These are phyloP conservation scores for Phalangium opilio DNA, from an alignment of 2,888 invertebrate genomes.

Conservation along the genomic window DNA sequence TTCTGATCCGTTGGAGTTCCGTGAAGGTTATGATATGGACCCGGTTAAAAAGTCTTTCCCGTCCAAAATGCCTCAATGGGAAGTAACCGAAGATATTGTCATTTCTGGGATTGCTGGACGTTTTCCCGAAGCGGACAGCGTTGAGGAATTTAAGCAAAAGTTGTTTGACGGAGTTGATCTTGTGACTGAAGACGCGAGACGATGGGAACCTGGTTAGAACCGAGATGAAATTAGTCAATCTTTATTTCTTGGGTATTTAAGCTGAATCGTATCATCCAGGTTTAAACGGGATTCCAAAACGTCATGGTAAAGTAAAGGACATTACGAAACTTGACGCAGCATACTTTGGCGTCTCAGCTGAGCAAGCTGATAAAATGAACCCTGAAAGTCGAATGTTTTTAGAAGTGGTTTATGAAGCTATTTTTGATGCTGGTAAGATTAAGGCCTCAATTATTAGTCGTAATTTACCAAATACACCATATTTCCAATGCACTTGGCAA, in stretches of 20 bases:
- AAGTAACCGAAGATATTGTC: constrained; percentile 54
- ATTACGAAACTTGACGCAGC: constrained; percentile 66
- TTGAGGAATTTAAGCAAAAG: constrained; percentile 83
- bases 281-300: constrained; percentile 58
- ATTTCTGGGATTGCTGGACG: constrained; percentile 66
- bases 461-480: too few species aligned
- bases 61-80: too few species aligned
- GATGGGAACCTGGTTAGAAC: constrained; percentile 77
- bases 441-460: too few species aligned
- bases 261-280: too few species aligned
- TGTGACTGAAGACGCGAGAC: constrained; percentile 74
- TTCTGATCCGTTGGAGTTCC: too few species aligned
- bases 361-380: constrained; percentile 72
- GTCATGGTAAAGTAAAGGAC: constrained; percentile 51
- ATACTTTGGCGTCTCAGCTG: constrained; percentile 78
- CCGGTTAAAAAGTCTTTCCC: too few species aligned
- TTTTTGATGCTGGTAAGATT: constrained; percentile 64
- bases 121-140: constrained; percentile 73
- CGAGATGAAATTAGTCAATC: too few species aligned
- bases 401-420: constrained; percentile 79
- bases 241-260: too few species aligned
- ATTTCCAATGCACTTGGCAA: too few species aligned
- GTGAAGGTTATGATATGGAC: too few species aligned
- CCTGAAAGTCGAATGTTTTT: constrained; percentile 76
- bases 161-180: constrained; percentile 81